Evolutionary conservation across 2,888 invertebrate genomes (phyloP).

Genomic region (Amiota minor): DNA sequence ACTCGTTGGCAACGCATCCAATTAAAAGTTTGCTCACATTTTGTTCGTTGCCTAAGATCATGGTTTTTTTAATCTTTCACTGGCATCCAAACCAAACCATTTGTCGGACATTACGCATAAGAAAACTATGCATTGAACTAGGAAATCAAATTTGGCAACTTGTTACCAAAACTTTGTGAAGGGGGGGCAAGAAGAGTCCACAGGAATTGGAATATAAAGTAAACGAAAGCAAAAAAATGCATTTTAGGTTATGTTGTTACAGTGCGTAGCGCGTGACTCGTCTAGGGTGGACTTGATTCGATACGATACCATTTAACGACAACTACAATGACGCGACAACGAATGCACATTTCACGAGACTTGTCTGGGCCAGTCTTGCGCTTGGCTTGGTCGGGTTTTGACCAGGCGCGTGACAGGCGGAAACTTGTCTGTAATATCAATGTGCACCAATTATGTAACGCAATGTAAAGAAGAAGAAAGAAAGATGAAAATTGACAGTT

Average conservation of each 20-base stretch:
- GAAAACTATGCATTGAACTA: slow-evolving; percentile 19
- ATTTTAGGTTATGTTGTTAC: slow-evolving; percentile 17
- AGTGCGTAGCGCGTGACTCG: slow-evolving; percentile 18
- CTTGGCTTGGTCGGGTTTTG: slow-evolving; percentile 15
- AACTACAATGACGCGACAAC: neutral
- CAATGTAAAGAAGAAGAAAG: neutral
- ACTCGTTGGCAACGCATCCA: slow-evolving; percentile 2
- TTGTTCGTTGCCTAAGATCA: neutral
- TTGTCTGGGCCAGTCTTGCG: neutral
- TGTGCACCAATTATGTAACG: slow-evolving; percentile 4
- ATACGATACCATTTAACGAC: neutral
- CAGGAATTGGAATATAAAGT: slow-evolving; percentile 9
- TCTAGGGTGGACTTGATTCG: neutral
- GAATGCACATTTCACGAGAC: neutral
- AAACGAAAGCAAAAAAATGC: neutral
- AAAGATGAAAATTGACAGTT: neutral
- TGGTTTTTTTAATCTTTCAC: neutral
- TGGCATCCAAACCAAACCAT: neutral
- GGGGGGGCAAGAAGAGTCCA: too few relatives aligned
- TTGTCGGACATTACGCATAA: slow-evolving; percentile 1
- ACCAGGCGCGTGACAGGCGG: slow-evolving; percentile 62
- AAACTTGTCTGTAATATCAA: slow-evolving; percentile 56
- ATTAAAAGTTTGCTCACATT: slow-evolving; percentile 17
- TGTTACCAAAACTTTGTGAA: neutral
- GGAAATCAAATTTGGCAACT: slow-evolving; percentile 22